A percentile compares a stretch with the other conserved stretches of the same genome.
Conservation (phyloP, 2,888 invertebrate genomes). For the Melanargia galathea region DNA sequence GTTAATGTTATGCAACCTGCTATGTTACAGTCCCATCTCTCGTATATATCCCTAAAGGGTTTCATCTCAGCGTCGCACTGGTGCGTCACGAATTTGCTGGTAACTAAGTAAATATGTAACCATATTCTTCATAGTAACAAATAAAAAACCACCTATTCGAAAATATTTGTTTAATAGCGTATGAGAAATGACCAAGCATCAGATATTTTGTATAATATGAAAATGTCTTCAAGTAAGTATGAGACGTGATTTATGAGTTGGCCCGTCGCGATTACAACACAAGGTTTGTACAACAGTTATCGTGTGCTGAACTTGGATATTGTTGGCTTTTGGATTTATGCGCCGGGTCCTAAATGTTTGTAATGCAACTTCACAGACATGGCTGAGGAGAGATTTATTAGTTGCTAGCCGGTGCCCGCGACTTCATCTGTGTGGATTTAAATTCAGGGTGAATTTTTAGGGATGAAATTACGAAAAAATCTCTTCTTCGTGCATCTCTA, state of each 20-base stretch:
- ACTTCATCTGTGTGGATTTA: not conserved
- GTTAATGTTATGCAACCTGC: no score
- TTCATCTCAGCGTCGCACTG: no score
- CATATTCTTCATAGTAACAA: no score
- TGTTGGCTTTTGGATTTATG: conserved; percentile 41
- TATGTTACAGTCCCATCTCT: no score
- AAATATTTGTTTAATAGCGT: not conserved
- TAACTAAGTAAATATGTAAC: not conserved
- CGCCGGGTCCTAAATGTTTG: conserved; percentile 39
- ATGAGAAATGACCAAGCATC: conserved; percentile 63
- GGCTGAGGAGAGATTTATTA: conserved; percentile 40
- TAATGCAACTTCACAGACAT: conserved; percentile 42
- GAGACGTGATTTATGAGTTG: conserved; percentile 66
- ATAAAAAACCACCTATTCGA: no score
- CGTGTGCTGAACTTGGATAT: conserved; percentile 46
- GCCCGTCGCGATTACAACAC: conserved; percentile 59
- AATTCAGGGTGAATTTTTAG: no score
- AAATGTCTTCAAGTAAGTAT: conserved; percentile 61
- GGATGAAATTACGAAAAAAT: no score
- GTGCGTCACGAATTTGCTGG: no score
- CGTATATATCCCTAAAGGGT: no score
- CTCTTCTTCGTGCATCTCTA: no score
- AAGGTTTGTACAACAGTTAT: conserved; percentile 73
- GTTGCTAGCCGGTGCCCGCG: conserved; percentile 21
- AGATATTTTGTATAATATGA: conserved; percentile 70